Conservation (phyloP, 1,140 invertebrate genomes). For the Lepidotrigona ventralis region DNA sequence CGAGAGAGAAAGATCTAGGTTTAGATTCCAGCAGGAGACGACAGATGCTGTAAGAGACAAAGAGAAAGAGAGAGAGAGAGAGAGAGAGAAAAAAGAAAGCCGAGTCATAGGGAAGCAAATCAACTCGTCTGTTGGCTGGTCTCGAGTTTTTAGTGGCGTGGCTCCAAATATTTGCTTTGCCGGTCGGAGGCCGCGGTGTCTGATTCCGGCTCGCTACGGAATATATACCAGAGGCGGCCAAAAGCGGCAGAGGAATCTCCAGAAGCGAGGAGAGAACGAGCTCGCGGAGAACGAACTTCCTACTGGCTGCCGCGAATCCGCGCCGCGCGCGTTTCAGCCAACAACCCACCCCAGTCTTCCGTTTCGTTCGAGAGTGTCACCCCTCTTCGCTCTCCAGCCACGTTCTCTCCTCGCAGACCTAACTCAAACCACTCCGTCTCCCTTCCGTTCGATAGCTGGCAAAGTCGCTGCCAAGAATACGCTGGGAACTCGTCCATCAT, state of each 20-base stretch:
- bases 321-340: slow-evolving; percentile 55
- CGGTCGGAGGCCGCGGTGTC: slow-evolving; percentile 62
- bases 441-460: slow-evolving; percentile 52
- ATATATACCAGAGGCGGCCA: slow-evolving; percentile 51
- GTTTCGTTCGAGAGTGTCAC: slow-evolving; percentile 55
- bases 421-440: background rate
- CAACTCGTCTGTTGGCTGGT: slow-evolving; percentile 78
- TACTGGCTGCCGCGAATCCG: slow-evolving; percentile 37
- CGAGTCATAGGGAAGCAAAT: slow-evolving; percentile 78
- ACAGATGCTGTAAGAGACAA: background rate
- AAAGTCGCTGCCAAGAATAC: slow-evolving; percentile 74
- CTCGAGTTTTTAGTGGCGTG: slow-evolving; percentile 79
- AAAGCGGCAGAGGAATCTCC: background rate
- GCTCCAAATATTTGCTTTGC: slow-evolving; percentile 79
- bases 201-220: slow-evolving; percentile 62
- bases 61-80: slow-evolving; percentile 9
- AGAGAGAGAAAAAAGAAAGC: slow-evolving; percentile 48
- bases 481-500: slow-evolving; percentile 74
- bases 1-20: background rate
- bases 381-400: background rate
- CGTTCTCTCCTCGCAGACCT: background rate
- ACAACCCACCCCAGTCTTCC: slow-evolving; percentile 57
- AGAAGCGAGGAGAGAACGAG: slow-evolving; percentile 25
- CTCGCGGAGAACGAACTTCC: slow-evolving; percentile 36
- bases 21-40: background rate